These are phyloP conservation scores for Scolopax bukidnonensis DNA, from an alignment of 2,797 vertebrate species.

Conservation along the genomic window DNA sequence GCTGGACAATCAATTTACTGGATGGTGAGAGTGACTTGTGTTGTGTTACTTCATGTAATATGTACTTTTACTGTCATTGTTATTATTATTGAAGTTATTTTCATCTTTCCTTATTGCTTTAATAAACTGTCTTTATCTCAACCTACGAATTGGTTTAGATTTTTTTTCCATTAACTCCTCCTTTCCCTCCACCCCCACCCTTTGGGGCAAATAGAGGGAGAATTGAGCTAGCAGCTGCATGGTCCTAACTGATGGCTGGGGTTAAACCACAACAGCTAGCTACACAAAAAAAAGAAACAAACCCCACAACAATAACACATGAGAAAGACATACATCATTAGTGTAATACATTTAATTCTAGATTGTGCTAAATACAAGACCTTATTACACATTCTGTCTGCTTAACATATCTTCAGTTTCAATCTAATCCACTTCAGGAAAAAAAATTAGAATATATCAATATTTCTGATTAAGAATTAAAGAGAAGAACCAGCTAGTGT, in stretches of 20 bases:
- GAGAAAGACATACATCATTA: not conserved
- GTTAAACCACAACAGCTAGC: not conserved
- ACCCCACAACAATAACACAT: too few relatives aligned
- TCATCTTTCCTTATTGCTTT: not conserved
- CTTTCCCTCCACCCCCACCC: not conserved
- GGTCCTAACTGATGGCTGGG: not conserved
- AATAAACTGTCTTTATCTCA: not conserved
- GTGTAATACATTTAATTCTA: not conserved
- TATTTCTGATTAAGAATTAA: constrained; percentile 29
- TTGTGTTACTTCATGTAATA: not conserved
- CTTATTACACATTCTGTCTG: not conserved
- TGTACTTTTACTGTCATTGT: not conserved
- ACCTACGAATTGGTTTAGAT: not conserved
- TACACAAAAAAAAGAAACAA: not conserved
- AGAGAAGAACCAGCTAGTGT: not conserved
- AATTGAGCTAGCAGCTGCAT: not conserved
- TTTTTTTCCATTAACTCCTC: not conserved
- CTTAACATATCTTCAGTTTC: not conserved
- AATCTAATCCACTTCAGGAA: not conserved
- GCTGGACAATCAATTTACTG: not conserved
- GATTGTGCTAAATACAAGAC: not conserved
- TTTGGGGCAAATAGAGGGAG: not conserved
- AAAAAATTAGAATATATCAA: not conserved
- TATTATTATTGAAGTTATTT: not conserved
- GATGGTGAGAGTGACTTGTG: not conserved